Evolutionary conservation across 2,888 invertebrate species (phyloP), one percentile per base, ranked within the genome.

Genomic region (Belgica antarctica): DNA sequence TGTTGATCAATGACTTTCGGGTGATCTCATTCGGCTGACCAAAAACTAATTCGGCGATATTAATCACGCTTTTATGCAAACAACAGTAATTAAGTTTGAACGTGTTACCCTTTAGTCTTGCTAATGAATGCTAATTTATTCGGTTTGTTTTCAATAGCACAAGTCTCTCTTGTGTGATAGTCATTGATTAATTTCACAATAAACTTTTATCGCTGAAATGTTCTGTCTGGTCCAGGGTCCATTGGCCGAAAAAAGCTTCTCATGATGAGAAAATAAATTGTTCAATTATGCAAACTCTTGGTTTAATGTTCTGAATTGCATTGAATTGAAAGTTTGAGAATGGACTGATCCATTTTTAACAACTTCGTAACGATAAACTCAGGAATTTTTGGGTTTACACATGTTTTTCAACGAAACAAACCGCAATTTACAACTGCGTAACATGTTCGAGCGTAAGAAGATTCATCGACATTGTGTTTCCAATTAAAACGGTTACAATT

Each of bases 11-110:
- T 22, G 34, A 12, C 34, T 31, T 8, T 31, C 34, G 34, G 34
- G 34, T 31, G 52, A 52, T 52, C 52, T 52, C 52, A 52, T 52
- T 52, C 22, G 52, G 3, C 2, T 10, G 22, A 52, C 52, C 52
- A 52, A 52, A 52, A 52, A 52, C 22, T 22, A 52, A 12, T 12
- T 31, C 22, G 22, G 15, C 17, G 22, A 3, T 52, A 19, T 52
- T 52, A 52, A 52, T 52, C 52, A n/a, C 52, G 2, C 22, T 52
- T 22, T 22, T n/a, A 52, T 52, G 52, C 52, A 52, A 52, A 52
- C 52, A 52, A 22, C 19, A 17, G 17, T 19, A 52, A 52, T 52
- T 52, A 52, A 52, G 7, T 52, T 22, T 22, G 19, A 52, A 19
- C 7, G 52, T 52, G 17, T 52, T 52, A 22, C 19, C 22, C 12